Percentiles rank a stretch among this genome's conserved stretches.
These are phyloP conservation scores for Aplidium turbinatum DNA, from an alignment of 23 tunicate genomes.

Conservation along the genomic window DNA sequence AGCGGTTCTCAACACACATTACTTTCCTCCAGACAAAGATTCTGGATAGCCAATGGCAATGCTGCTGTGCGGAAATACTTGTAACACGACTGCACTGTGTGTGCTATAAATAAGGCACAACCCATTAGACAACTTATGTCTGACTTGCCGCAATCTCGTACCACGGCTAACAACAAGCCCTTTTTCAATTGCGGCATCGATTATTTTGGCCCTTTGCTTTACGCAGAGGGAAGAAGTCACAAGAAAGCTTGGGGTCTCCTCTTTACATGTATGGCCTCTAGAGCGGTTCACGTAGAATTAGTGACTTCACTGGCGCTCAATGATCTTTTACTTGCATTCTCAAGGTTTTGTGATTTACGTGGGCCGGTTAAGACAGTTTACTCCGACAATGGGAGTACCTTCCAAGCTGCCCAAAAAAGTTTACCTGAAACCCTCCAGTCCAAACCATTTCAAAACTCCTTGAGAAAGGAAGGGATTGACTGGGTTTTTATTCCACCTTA, in stretches of 20 bases:
- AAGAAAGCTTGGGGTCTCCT: conserved; percentile 17
- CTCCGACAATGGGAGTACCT: conserved; percentile 5
- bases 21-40: not conserved
- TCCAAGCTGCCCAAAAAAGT: not conserved
- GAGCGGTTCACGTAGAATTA: conserved; percentile 9
- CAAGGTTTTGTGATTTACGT: not conserved
- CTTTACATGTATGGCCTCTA: conserved; percentile 7
- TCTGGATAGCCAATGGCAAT: conserved; percentile 1
- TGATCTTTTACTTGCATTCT: not conserved
- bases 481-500: not conserved
- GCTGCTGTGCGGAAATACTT: not conserved
- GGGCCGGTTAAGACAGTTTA: conserved; percentile 1
- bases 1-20: conserved; percentile 10
- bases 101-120: not conserved
- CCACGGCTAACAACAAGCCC: conserved; percentile 9
- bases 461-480: too few relatives aligned
- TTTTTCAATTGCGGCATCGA: not conserved
- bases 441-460: not conserved
- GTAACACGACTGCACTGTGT: not conserved
- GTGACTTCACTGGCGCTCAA: not conserved
- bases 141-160: not conserved
- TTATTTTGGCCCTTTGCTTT: conserved; percentile 7
- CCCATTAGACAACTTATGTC: conserved; percentile 14
- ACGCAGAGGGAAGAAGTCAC: conserved; percentile 1
- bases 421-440: not conserved